phyloP scores from a whole-genome alignment of 2,113 vertebrate species.

The Archilochus colubris region DNA sequence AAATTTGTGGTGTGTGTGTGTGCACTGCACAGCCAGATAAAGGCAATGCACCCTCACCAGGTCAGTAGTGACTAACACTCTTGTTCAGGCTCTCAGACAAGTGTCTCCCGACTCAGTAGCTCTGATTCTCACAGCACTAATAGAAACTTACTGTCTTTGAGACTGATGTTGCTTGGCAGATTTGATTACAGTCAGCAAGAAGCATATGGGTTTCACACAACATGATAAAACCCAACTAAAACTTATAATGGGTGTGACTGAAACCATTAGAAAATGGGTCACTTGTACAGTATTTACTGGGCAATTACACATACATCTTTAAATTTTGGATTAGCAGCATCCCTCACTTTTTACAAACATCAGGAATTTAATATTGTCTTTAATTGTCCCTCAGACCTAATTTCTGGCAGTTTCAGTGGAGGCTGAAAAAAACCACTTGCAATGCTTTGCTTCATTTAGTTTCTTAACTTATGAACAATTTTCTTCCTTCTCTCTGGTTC shows the following conservation, averaged over 20 bases:
- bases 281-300: background rate
- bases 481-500: background rate
- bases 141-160: background rate
- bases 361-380: background rate
- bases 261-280: background rate
- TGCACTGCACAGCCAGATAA: background rate
- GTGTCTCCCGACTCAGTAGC: background rate
- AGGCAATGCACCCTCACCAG: fast-evolving
- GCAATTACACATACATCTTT: background rate
- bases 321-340: background rate
- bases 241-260: background rate
- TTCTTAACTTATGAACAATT: background rate
- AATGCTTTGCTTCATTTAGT: background rate
- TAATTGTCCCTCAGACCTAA: background rate
- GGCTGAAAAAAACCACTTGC: background rate
- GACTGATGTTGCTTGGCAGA: fast-evolving
- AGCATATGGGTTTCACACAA: background rate
- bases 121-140: background rate
- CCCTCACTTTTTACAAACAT: background rate
- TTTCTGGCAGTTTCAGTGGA: background rate
- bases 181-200: background rate
- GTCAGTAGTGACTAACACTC: background rate
- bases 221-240: background rate
- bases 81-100: background rate
- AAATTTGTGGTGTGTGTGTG: fast-evolving